phyloP scores from a whole-genome alignment of 2,113 vertebrate species.

The Nibea coibor region DNA sequence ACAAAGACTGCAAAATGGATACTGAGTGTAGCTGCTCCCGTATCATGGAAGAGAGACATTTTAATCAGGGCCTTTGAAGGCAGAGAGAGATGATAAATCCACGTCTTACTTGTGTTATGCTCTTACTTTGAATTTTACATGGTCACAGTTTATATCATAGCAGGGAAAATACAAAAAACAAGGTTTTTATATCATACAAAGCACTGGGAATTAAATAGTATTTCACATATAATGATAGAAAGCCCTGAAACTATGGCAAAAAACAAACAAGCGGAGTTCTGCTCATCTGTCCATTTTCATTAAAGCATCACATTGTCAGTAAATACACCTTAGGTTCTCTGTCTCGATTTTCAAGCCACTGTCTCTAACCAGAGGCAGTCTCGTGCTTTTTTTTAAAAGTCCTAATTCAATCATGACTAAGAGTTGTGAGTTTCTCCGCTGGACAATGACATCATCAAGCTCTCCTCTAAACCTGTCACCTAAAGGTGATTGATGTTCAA shows the following conservation, averaged over 20 bases:
- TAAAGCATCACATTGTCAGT: neutral
- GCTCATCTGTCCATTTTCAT: neutral
- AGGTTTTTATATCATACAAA: neutral
- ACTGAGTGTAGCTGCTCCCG: constrained; percentile 14
- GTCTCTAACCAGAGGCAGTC: neutral
- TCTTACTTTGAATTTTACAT: too few species aligned
- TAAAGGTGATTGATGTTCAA: constrained; percentile 56
- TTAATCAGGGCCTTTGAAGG: neutral
- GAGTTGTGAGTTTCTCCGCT: constrained; percentile 33
- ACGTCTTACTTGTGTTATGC: neutral
- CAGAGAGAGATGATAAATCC: constrained; percentile 11
- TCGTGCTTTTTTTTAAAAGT: neutral
- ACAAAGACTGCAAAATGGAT: constrained; percentile 5
- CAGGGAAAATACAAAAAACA: too few species aligned
- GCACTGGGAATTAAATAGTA: neutral
- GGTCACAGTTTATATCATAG: too few species aligned
- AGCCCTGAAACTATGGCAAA: too few species aligned
- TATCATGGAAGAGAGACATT: neutral
- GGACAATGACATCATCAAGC: constrained; percentile 48
- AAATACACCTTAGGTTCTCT: neutral
- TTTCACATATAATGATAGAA: neutral
- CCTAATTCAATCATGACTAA: constrained; percentile 49
- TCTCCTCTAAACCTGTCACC: constrained; percentile 63
- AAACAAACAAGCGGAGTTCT: neutral
- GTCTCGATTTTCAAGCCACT: neutral